Base-by-base conservation (phyloP, 2,888 invertebrate genomes). In the Sphaerophoria rueppellii region DNA sequence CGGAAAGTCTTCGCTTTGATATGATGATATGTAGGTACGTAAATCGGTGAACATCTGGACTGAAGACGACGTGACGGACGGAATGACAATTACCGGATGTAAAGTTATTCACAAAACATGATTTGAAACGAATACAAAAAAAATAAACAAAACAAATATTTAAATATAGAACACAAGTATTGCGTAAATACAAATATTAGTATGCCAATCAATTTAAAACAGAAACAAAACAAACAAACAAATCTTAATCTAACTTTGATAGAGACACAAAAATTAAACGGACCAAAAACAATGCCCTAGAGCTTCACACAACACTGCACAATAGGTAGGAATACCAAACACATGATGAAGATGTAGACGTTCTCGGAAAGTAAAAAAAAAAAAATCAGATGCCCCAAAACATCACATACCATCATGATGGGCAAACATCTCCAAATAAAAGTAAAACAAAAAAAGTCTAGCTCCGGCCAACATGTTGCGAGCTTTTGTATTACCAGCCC, bases 221-320 rank as follows among this genome's bases (percentile, higher is more conserved):
- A 12, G 11, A 48, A 40, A 40, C 11, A 43, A 43, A 43, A 43
- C 43, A 43, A 75, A 54, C 63, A 71, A 71, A 4, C 46, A 61
- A 24, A 43, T 2, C 12, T n/a, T 4, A 14, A 58, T 46, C 35
- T 6, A 75, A 63, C 70, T 57, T 65, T 76, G 73, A 71, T 86
- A 86, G 82, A 87, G 86, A 86, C 87, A 87, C 86, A 80, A 77
- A 87, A 87, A 87, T 86, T 87, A 86, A 87, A 87, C 87, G 87
- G 86, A 87, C 87, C 87, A 87, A 86, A 86, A 86, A 87, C 85
- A 87, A 87, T 87, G 86, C 86, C 87, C 87, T 86, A 87, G 86
- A 87, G 87, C 82, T 87, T 87, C 86, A 86, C 85, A 86, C 85
- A 82, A 83, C 76, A 82, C 60, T 86, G 86, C 83, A 71, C 82